A percentile compares a stretch with the other conserved stretches of the same genome.
These are phyloP conservation scores for Ladona fulva DNA, from an alignment of 1,140 invertebrate species.

Conservation along the genomic window DNA sequence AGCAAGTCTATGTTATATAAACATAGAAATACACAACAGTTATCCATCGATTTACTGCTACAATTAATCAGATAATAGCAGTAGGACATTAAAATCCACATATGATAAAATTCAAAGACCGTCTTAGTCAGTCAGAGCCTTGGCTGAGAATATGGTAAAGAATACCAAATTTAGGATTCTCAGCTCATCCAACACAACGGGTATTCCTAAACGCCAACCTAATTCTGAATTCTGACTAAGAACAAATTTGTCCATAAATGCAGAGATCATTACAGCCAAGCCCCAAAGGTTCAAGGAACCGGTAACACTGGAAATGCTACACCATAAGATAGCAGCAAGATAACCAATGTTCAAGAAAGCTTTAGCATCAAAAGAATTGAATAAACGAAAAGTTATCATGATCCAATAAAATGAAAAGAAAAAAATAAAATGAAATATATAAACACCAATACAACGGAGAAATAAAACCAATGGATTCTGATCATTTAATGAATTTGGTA, in stretches of 20 bases:
- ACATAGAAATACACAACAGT: too few species aligned
- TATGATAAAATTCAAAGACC: too few species aligned
- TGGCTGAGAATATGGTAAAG: background rate
- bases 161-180: background rate
- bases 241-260: constrained; percentile 7
- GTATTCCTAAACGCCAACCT: background rate
- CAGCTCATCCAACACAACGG: background rate
- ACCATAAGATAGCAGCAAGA: background rate
- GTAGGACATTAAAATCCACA: too few species aligned
- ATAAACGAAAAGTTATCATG: background rate
- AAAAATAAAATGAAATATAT: background rate
- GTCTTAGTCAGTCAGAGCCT: background rate
- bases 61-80: too few species aligned
- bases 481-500: background rate
- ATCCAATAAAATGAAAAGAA: background rate
- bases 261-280: background rate
- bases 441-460: background rate
- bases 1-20: too few species aligned
- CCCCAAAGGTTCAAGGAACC: background rate
- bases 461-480: background rate
- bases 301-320: background rate
- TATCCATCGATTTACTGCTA: too few species aligned
- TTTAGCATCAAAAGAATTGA: background rate
- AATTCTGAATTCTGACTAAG: background rate
- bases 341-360: background rate